Percentiles rank a stretch among this genome's conserved stretches.
These are phyloP conservation scores for Asarcornis scutulata DNA, from an alignment of 2,113 vertebrate species.

Conservation along the genomic window DNA sequence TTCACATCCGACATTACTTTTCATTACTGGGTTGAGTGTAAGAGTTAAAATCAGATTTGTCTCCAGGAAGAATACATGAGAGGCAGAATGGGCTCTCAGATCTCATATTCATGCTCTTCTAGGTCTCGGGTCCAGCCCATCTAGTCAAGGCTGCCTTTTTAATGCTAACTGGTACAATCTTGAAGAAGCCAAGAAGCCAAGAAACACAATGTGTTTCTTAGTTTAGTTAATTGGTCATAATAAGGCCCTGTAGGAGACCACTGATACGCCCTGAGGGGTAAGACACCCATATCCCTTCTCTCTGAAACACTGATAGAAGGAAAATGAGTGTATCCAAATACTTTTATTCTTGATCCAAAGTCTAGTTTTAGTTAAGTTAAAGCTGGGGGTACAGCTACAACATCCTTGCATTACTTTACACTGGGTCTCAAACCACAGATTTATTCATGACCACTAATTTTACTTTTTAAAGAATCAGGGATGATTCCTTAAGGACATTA, in stretches of 20 bases:
- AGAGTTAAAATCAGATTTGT: slow-evolving; percentile 11
- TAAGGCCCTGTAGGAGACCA: not conserved
- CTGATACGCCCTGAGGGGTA: not conserved
- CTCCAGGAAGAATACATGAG: not conserved
- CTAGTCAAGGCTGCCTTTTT: not conserved
- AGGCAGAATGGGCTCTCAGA: not conserved
- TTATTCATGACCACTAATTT: not conserved
- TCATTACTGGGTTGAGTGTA: not conserved
- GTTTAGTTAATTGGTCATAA: not conserved
- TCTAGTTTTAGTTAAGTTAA: not conserved
- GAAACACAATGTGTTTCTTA: not conserved
- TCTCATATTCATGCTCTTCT: not conserved
- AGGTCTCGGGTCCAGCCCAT: not conserved
- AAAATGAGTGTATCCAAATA: not conserved
- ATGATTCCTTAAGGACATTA: not conserved
- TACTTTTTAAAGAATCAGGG: not conserved
- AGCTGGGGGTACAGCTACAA: not conserved
- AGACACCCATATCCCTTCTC: not conserved
- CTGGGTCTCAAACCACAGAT: not conserved
- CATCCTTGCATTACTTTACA: not conserved
- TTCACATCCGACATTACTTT: not conserved
- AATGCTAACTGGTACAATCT: not conserved
- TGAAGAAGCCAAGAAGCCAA: not conserved
- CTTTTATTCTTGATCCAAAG: accelerated
- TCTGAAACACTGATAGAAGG: not conserved